A percentile compares a stretch with the other conserved stretches of the same genome.
Evolutionary conservation across 2,888 invertebrate genomes (phyloP).

Genomic region (Pediacus dermestoides): DNA sequence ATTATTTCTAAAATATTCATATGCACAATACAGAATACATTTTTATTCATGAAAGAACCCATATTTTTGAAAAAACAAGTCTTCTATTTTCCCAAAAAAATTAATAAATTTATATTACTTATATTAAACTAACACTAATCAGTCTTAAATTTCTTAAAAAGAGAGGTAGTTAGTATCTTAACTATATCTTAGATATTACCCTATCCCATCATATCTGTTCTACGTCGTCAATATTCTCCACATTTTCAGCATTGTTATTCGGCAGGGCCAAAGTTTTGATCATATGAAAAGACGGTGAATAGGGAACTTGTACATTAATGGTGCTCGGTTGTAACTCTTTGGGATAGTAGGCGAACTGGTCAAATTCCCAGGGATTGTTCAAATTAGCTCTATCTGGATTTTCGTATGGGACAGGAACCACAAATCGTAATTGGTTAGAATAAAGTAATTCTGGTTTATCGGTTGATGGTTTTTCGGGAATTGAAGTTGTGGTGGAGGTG

Average conservation of each 20-base stretch:
- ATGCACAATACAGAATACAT: no score
- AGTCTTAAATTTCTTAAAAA: no score
- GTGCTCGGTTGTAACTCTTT: constrained; percentile 39
- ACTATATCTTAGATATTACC: no score
- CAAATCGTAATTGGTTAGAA: constrained; percentile 42
- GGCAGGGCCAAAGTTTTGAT: constrained; percentile 43
- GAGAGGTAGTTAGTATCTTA: no score
- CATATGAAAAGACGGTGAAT: constrained; percentile 42
- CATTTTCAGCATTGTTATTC: constrained; percentile 11
- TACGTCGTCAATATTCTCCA: neutral
- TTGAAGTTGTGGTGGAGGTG: constrained; percentile 16
- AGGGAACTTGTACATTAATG: constrained; percentile 41
- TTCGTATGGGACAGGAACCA: constrained; percentile 42
- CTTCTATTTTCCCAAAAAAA: no score
- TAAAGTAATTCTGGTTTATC: constrained; percentile 28
- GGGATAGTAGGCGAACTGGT: constrained; percentile 44
- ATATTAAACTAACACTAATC: neutral
- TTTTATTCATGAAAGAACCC: no score
- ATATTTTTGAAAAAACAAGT: no score
- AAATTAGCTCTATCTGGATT: constrained; percentile 22
- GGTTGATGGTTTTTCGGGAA: constrained; percentile 11
- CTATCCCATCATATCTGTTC: constrained; percentile 9
- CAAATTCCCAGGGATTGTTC: constrained; percentile 39
- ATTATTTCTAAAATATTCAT: no score
- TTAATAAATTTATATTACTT: no score